A percentile compares a stretch with the other conserved stretches of the same genome.
Conservation (phyloP, 2,888 invertebrate genomes). For the Apantesis nais region DNA sequence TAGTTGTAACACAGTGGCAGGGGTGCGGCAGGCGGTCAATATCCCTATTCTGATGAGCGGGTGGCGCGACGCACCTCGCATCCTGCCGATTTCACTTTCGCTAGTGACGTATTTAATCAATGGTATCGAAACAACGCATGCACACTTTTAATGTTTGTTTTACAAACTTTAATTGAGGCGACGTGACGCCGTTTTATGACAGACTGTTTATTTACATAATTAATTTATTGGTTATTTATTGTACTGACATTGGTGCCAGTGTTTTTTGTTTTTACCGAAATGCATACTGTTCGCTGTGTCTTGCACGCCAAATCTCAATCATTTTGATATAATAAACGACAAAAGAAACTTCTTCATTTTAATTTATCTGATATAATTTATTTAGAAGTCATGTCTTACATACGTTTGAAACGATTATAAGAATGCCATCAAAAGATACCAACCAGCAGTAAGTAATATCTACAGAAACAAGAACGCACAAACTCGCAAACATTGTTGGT, state of each 20-base stretch:
- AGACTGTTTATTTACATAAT: background rate
- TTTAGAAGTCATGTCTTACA: background rate
- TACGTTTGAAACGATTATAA: background rate
- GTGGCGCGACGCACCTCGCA: conserved; percentile 18
- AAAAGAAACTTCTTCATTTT: background rate
- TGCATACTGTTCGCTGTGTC: background rate
- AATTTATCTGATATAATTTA: background rate
- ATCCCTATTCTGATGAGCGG: conserved; percentile 34
- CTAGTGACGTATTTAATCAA: conserved; percentile 36
- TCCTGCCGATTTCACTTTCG: conserved; percentile 47
- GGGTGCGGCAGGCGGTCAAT: conserved; percentile 35
- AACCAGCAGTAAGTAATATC: background rate
- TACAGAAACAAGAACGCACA: background rate
- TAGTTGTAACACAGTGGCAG: conserved; percentile 33
- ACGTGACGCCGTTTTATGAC: background rate
- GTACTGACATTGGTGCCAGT: background rate
- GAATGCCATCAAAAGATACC: background rate
- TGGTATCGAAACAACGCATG: conserved; percentile 10
- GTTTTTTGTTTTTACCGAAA: background rate
- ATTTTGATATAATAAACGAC: background rate
- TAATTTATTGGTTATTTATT: background rate
- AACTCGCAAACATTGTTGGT: background rate
- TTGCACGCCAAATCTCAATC: background rate
- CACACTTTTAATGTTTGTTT: conserved; percentile 1
- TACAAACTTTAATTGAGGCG: background rate